phyloP scores from a whole-genome alignment of 2,888 invertebrate species.

The Tubulanus polymorphus region DNA sequence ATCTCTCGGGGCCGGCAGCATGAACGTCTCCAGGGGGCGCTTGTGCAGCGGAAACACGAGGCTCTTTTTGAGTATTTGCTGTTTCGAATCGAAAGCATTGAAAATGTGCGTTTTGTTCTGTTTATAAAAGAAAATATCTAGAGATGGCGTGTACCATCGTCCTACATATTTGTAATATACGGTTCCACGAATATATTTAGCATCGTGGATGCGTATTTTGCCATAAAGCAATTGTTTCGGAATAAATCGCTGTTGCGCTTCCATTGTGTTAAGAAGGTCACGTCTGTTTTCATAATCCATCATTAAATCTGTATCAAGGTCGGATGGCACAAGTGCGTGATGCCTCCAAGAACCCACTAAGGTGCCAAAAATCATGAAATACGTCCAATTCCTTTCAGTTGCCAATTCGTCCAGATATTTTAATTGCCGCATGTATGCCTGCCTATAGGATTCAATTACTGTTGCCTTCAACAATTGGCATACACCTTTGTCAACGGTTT shows the following conservation, averaged over 20 bases:
- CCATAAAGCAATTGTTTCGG: background rate
- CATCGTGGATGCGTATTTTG: background rate
- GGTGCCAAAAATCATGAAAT: background rate
- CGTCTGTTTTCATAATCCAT: background rate
- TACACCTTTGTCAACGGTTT: background rate
- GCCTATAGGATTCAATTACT: background rate
- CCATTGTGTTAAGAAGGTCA: background rate
- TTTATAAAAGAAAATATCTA: background rate
- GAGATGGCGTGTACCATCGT: background rate
- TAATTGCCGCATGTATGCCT: background rate
- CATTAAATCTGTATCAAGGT: background rate
- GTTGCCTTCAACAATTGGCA: background rate
- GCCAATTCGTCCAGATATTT: background rate
- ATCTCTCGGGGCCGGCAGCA: background rate
- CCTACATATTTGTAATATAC: background rate
- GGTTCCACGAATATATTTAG: background rate
- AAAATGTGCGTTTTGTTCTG: background rate
- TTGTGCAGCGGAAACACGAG: background rate
- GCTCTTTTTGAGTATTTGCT: background rate
- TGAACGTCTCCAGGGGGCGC: background rate
- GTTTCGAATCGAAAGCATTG: background rate
- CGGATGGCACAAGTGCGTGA: background rate
- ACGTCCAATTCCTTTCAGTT: background rate
- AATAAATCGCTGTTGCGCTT: background rate
- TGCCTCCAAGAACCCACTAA: background rate